Evolutionary conservation across 2,797 vertebrate genomes (phyloP), one percentile per base, ranked within the genome.

Genomic region (Percopsis omiscomaycus): DNA sequence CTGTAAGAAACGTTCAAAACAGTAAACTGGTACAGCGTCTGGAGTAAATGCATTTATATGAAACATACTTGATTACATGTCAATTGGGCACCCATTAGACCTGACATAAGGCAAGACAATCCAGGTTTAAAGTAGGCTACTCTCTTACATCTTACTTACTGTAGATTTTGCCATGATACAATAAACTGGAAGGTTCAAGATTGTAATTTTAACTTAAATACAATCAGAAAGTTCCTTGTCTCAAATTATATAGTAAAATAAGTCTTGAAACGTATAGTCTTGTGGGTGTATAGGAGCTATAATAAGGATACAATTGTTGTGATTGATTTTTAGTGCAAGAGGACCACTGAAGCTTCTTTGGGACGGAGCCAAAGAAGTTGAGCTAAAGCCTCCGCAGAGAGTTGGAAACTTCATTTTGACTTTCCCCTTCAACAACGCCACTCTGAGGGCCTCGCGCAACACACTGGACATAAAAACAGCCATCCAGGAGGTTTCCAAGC

Each of bases 391-490:
- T 15, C 72, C 83, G 0, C 59, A 75, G 59, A 89, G 82, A 2
- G 90, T 93, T 0, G 93, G 93, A 55, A 89, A 87, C 71, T 95
- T 95, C 67, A 87, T 92, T 27, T 89, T 94, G 69, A 92, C 93
- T 0, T 96, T 95, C 75, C 93, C 94, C 4, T 95, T 95, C 59
- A 95, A 92, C 0, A 68, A 88, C 12, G 88, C 85, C 12, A 93
- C 92, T 0, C 77, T 92, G 63, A 83, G 84, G 56, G 92, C 91
- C 42, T 94, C 94, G 0, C 88, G 64, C 65, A 79, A 88, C 1
- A 54, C 82, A 10, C 76, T 90, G 66, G 80, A 94, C 22, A 60
- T 93, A 12, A 93, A 82, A 57, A 78, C 15, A 0, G 72, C 93
- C 66, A 71, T 92, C 37, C 88, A 86, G 48, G 93, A 94, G 81